Conservation (phyloP, 2,113 vertebrate species). For the Oreochromis niloticus region DNA sequence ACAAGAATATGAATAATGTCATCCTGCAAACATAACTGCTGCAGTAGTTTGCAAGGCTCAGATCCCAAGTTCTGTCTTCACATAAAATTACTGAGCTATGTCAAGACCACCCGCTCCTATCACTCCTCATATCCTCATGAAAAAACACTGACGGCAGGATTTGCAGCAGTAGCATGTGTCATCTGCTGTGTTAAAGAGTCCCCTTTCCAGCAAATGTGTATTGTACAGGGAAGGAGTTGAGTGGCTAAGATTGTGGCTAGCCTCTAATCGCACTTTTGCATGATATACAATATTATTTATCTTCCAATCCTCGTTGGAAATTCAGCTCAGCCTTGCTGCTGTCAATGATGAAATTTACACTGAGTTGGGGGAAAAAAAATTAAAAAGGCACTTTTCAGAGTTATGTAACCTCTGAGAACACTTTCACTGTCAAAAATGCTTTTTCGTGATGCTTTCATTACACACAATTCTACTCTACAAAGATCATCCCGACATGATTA, state of each 20-base stretch:
- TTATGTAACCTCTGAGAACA: background rate
- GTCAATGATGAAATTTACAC: background rate
- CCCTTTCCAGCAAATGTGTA: background rate
- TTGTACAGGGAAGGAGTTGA: background rate
- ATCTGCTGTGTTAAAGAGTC: background rate
- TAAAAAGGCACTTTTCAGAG: background rate
- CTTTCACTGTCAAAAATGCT: background rate
- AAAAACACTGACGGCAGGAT: background rate
- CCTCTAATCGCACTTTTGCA: background rate
- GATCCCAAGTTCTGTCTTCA: conserved; percentile 1
- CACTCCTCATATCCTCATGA: conserved; percentile 1
- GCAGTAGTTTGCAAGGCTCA: conserved; percentile 12
- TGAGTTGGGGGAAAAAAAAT: background rate
- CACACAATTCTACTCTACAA: background rate
- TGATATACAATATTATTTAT: background rate
- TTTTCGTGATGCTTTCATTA: background rate
- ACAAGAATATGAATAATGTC: conserved; percentile 24
- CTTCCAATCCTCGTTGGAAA: background rate
- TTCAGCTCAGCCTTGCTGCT: background rate
- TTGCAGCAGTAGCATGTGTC: background rate
- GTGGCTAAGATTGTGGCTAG: background rate
- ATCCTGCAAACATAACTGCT: conserved; percentile 18
- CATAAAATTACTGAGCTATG: conserved; percentile 38
- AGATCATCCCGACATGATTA: background rate
- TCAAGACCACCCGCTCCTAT: conserved; percentile 21